Conservation (phyloP, 1,140 invertebrate species). For the Lysiphlebus fabarum region DNA sequence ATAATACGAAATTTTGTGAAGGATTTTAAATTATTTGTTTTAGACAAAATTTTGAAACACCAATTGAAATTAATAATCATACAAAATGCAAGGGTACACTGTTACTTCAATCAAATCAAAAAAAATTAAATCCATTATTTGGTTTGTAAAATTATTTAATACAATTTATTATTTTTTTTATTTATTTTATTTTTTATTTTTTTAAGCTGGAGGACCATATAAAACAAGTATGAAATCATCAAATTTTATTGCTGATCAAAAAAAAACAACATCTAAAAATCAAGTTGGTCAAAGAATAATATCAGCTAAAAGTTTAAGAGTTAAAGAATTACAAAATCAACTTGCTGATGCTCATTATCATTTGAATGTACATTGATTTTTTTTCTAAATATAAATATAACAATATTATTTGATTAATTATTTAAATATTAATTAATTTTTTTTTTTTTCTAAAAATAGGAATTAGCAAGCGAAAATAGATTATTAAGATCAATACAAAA, state of each 20-base stretch:
- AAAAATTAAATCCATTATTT: slow-evolving; percentile 50
- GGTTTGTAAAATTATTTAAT: slow-evolving; percentile 36
- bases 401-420: background rate
- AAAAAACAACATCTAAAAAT: slow-evolving; percentile 46
- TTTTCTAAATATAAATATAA: background rate
- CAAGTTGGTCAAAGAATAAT: slow-evolving; percentile 66
- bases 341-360: slow-evolving; percentile 74
- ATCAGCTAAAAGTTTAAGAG: slow-evolving; percentile 70
- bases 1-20: slow-evolving; percentile 20
- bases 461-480: slow-evolving; percentile 72
- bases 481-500: slow-evolving; percentile 70
- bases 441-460: slow-evolving; percentile 50
- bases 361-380: slow-evolving; percentile 60
- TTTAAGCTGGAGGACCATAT: slow-evolving; percentile 46
- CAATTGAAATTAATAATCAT: slow-evolving; percentile 33
- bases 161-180: slow-evolving; percentile 18
- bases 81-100: slow-evolving; percentile 32
- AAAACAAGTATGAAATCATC: slow-evolving; percentile 42
- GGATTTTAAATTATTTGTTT: slow-evolving; percentile 38
- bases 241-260: slow-evolving; percentile 36
- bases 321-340: slow-evolving; percentile 76
- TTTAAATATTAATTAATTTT: slow-evolving; percentile 12
- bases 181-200: slow-evolving; percentile 10
- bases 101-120: slow-evolving; percentile 51
- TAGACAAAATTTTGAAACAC: slow-evolving; percentile 43